Base-by-base conservation (phyloP, 2,888 invertebrate genomes). In the Tipula lateralis region DNA sequence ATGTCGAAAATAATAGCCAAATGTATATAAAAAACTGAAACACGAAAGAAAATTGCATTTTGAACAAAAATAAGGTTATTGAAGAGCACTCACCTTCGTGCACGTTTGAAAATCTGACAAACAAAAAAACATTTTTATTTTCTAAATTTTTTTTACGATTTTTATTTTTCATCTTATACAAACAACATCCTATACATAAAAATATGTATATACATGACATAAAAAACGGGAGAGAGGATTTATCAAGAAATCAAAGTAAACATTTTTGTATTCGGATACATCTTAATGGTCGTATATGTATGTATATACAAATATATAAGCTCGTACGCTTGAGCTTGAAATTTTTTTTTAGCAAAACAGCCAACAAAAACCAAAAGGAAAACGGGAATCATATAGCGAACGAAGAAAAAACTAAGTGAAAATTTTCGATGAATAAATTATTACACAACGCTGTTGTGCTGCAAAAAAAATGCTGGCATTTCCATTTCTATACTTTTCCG, bases 71-170 rank as follows among this genome's bases (percentile, higher is more conserved):
- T 32, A 82, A 82, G 82, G 82, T 82, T 82, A 82, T 82, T 82
- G 29, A 32, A 82, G 82, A 29, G 82, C 82, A 82, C 82, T 82
- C 82, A 82, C 29, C 82, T 82, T 82, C 32, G 29, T 29, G n/a
- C 82, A 82, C 66, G 66, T 66, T 66, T 66, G 9, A 24, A 66
- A 66, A 66, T 66, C 24, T 66, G 24, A 66, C 24, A 66, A 66
- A 66, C 66, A 66, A 66, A 7, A 66, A 66, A 66, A 16, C 6
- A 50, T 44, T 66, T 66, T 66, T 83, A 13, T 34, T 83, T 30
- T 83, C 82, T 30, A 83, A 5, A 83, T 13, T 82, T 30, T 29
- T 9, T 83, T 32, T 30, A n/a, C 30, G 9, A 32, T 29, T 83
- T 83, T 29, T 81, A 13, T 39, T 44, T 44, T 44, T n/a, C 66